Evolutionary conservation across 2,888 invertebrate genomes (phyloP).

Genomic region (Cremastinae sp.): DNA sequence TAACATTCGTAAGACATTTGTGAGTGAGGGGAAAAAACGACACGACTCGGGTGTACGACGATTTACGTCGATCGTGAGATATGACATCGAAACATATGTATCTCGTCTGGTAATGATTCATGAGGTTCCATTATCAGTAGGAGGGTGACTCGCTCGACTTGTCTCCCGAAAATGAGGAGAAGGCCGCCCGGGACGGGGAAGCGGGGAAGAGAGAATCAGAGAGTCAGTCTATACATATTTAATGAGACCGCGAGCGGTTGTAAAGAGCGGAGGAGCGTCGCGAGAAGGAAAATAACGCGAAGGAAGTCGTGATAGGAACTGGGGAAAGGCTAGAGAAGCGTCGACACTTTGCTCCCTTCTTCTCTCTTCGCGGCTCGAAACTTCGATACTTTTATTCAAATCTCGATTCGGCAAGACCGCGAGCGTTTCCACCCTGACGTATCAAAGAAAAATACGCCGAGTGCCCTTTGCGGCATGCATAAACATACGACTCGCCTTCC

Average conservation of each 20-base stretch:
- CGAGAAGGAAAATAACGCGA: slow-evolving; percentile 41
- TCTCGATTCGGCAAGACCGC: slow-evolving; percentile 72
- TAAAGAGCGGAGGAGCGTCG: slow-evolving; percentile 72
- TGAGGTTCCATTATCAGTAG: slow-evolving; percentile 70
- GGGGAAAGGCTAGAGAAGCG: slow-evolving; percentile 23
- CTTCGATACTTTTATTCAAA: slow-evolving; percentile 79
- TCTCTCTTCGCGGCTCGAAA: slow-evolving; percentile 36
- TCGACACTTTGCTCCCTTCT: slow-evolving; percentile 30
- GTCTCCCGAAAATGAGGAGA: slow-evolving; percentile 47
- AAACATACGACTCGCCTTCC: slow-evolving; percentile 64
- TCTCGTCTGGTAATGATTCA: slow-evolving; percentile 72
- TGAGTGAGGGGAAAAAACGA: no score
- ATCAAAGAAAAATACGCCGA: slow-evolving; percentile 79
- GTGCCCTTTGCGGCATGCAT: slow-evolving; percentile 78
- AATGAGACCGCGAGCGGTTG: slow-evolving; percentile 77
- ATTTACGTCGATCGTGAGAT: slow-evolving; percentile 36
- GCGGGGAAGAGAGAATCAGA: slow-evolving; percentile 71
- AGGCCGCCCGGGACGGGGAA: slow-evolving; percentile 64
- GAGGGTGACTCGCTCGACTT: slow-evolving; percentile 57
- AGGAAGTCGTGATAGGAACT: slow-evolving; percentile 27
- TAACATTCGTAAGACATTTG: not conserved
- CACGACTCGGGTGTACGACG: not conserved
- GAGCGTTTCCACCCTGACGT: slow-evolving; percentile 64
- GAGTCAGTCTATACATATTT: slow-evolving; percentile 81
- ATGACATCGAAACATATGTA: slow-evolving; percentile 72